Base-by-base conservation (phyloP, 2,797 vertebrate species). In the Gymnocypris eckloni region DNA sequence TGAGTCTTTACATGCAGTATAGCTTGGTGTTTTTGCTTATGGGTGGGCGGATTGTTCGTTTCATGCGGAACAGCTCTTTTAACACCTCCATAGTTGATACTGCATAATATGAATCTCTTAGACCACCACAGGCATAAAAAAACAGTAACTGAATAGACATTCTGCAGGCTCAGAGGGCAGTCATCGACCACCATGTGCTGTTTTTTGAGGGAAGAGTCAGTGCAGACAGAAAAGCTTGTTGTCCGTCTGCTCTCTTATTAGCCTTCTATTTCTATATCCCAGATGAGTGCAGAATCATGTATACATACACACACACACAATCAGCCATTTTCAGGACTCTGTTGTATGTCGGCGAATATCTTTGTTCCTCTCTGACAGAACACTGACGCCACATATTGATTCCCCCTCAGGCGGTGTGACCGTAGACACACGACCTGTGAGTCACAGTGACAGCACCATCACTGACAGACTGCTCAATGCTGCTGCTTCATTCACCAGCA, bases 331-430 rank as follows among this genome's bases (percentile, higher is more conserved):
- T 66, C 1, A 52, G 67, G 22, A 73, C 64, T 48, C 72, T 28
- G 50, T 37, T 45, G 18, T 72, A 43, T 86, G 61, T 54, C 52
- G 25, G 25, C n/a, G 4, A 78, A 83, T 48, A 13, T 83, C n/a
- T 76, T 69, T 80, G 43, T 45, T 82, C 41, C 67, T 82, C 61
- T 87, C 7, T 85, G 80, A 79, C 75, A 83, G 59, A 82, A 81
- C 69, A 78, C 76, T 81, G 86, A 86, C 9, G 37, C 28, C 43
- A 70, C 69, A 72, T 87, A 87, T 87, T 83, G 86, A 87, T 89
- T 41, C 54, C 81, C 81, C 78, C 37, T 45, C 61, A 50, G 82
- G 79, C 73, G 18, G 22, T 39, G 41, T 80, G 88, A 85, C 66
- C 66, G 2, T 69, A 69, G 33, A 39, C 33, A 33, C 66, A 39